These are phyloP conservation scores for Pyrrhia umbra DNA, from an alignment of 2,888 invertebrate genomes.

Conservation along the genomic window DNA sequence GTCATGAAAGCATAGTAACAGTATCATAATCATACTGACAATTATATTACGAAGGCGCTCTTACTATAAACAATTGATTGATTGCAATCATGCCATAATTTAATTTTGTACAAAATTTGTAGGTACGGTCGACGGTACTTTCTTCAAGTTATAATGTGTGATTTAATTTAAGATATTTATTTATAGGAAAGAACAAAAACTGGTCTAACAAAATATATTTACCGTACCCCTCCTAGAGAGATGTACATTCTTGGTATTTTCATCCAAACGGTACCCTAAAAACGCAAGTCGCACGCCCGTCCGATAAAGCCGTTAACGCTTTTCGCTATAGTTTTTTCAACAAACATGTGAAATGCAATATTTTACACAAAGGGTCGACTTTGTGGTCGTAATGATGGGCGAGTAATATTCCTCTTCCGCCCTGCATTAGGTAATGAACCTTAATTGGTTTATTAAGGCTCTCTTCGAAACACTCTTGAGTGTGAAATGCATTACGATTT, in stretches of 20 bases:
- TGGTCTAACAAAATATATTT: too few species aligned
- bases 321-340: constrained; percentile 70
- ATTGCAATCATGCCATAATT: too few species aligned
- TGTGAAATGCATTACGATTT: constrained; percentile 78
- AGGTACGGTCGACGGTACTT: too few species aligned
- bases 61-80: constrained; percentile 17
- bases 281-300: constrained; percentile 62
- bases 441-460: constrained; percentile 87
- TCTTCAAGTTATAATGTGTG: too few species aligned
- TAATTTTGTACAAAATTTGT: too few species aligned
- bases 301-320: constrained; percentile 79
- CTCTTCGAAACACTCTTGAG: constrained; percentile 74
- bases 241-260: background rate
- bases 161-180: too few species aligned
- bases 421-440: constrained; percentile 86
- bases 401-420: constrained; percentile 87
- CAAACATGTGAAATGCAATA: constrained; percentile 80
- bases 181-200: too few species aligned
- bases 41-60: constrained; percentile 19
- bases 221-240: background rate
- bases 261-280: constrained; percentile 51
- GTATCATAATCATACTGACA: constrained; percentile 20
- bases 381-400: constrained; percentile 87
- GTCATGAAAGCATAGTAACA: background rate
- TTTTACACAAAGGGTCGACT: constrained; percentile 81